Conservation (phyloP, 2,113 vertebrate genomes). For the Rhizomys pruinosus region DNA sequence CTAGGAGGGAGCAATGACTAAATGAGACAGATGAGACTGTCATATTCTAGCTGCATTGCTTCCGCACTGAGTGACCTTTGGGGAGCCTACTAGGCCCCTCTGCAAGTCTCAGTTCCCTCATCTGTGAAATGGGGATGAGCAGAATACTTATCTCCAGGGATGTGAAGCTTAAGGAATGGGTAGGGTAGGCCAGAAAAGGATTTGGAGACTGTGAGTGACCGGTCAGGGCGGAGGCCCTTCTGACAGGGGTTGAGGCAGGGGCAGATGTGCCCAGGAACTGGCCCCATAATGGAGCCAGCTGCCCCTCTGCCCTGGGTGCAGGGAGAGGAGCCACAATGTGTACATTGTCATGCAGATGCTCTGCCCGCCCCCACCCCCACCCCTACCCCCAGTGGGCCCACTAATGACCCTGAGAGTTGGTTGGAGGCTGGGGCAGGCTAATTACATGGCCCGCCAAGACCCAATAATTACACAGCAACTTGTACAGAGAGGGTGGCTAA, state of each 20-base stretch:
- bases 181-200: neutral
- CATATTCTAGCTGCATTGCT: too few relatives aligned
- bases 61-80: neutral
- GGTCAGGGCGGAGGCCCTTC: neutral
- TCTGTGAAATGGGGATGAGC: slow-evolving; percentile 63
- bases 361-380: neutral
- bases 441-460: slow-evolving; percentile 81
- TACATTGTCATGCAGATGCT: slow-evolving; percentile 78
- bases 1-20: neutral
- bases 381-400: slow-evolving; percentile 70
- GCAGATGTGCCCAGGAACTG: slow-evolving; percentile 65
- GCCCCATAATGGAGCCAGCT: slow-evolving; percentile 74
- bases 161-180: neutral
- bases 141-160: neutral
- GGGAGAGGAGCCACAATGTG: slow-evolving; percentile 69
- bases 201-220: neutral
- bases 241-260: neutral
- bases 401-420: slow-evolving; percentile 81
- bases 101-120: slow-evolving; percentile 50
- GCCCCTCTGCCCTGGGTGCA: slow-evolving; percentile 67
- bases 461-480: slow-evolving; percentile 82
- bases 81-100: neutral
- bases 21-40: neutral
- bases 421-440: slow-evolving; percentile 80
- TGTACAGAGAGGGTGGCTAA: slow-evolving; percentile 80